phyloP scores from a whole-genome alignment of 1,140 invertebrate species.

The Cydia amplana region DNA sequence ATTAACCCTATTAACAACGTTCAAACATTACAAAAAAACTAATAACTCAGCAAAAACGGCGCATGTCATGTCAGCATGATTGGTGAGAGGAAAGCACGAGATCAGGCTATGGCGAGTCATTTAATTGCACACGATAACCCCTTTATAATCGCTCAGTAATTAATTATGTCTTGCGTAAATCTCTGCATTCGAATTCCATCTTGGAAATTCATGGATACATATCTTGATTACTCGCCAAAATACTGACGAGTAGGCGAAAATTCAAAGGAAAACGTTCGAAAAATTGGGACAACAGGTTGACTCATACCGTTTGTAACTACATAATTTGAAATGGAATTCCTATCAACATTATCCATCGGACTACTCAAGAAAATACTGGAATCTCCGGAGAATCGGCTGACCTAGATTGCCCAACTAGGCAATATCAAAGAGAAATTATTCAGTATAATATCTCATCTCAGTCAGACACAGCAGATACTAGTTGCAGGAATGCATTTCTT shows the following conservation, averaged over 20 bases:
- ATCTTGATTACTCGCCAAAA: constrained; percentile 6
- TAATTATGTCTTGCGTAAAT: not conserved
- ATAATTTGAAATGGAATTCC: not conserved
- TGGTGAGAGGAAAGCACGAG: not conserved
- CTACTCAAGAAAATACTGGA: constrained; percentile 1
- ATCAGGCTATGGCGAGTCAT: not conserved
- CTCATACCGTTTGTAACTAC: not conserved
- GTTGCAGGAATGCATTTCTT: constrained; percentile 56
- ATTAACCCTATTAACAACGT: too few species aligned
- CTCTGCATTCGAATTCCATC: not conserved
- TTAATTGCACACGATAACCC: constrained; percentile 8
- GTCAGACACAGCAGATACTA: constrained; percentile 48
- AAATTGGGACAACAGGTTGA: not conserved
- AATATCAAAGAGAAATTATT: constrained; percentile 25
- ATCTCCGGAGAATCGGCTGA: not conserved
- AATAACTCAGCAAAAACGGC: not conserved
- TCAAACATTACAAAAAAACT: not conserved
- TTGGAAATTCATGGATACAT: not conserved
- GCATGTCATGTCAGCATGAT: constrained; percentile 4
- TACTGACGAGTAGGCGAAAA: not conserved
- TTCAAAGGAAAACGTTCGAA: not conserved
- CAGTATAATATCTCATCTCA: constrained; percentile 38
- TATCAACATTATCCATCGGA: not conserved
- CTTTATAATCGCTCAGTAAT: not conserved
- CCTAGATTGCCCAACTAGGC: not conserved